Base-by-base conservation (phyloP, 1,140 invertebrate species). In the Magallana angulata region DNA sequence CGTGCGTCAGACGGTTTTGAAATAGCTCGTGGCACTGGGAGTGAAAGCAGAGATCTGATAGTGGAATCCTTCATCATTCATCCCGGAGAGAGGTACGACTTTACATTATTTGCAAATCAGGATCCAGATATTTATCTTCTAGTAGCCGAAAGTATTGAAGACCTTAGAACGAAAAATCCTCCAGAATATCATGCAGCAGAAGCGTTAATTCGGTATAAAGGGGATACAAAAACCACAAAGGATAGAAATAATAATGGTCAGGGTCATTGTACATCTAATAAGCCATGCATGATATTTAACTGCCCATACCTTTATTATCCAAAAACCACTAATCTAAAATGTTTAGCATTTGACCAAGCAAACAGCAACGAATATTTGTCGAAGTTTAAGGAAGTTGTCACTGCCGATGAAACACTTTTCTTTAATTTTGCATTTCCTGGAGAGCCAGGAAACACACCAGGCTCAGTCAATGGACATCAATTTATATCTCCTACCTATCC, bases 1-100 rank as follows among this genome's bases (percentile, higher is more conserved):
- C 18, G 18, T 24, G 18, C 18, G 18, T 24, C 18, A 24, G 18
- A 24, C 18, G 18, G 18, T 24, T 24, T 24, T 24, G 18, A 24
- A 24, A 24, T 24, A 24, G 18, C 18, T 24, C 18, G 18, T 24
- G 18, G 18, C 18, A 24, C 18, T 24, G 18, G 18, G 18, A 24
- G 18, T 24, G 18, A 24, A 24, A 24, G 18, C 18, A 24, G 18
- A 24, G 18, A 24, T 24, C 94, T 97, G 84, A 96, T 96, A 95
- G 91, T 91, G 0, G 88, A 93, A 58, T 91, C 90, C 9, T 85
- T 94, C 18, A 90, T 93, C 18, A 88, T 93, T 7, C 90, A 91
- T 83, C 92, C 93, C 0, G 98, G 98, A 0, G 98, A 98, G 93
- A 95, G 98, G 84, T 98, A 97, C 92, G 98, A 98, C 92, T 97